A percentile compares a stretch with the other conserved stretches of the same genome.
Conservation (phyloP, 2,888 invertebrate genomes). For the Prosapia bicincta region DNA sequence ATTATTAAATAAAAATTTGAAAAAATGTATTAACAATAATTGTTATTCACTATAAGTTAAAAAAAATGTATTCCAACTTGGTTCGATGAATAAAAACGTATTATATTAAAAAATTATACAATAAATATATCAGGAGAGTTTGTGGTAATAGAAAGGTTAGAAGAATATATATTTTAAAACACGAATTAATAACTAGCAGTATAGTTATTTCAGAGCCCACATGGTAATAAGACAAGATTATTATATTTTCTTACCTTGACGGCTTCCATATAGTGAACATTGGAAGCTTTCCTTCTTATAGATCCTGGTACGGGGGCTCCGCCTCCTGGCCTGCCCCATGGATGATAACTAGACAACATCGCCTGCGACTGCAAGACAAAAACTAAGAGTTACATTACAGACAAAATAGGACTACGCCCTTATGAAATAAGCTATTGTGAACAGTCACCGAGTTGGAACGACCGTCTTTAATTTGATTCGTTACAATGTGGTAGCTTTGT, state of each 20-base stretch:
- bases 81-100: no score
- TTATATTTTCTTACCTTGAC: slow-evolving; percentile 12
- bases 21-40: no score
- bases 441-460: background rate
- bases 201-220: no score
- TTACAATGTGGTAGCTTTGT: background rate
- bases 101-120: no score
- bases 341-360: slow-evolving; percentile 69
- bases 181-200: no score
- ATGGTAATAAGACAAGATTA: no score
- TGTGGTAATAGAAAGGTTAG: no score
- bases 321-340: slow-evolving; percentile 74
- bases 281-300: slow-evolving; percentile 60
- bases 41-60: no score
- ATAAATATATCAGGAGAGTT: no score
- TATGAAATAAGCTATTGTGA: background rate
- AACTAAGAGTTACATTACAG: background rate
- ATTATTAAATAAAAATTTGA: no score
- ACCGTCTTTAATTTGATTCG: background rate
- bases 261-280: slow-evolving; percentile 4
- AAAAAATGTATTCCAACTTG: no score
- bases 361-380: slow-evolving; percentile 54
- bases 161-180: no score
- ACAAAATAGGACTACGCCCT: background rate
- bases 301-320: slow-evolving; percentile 65